Base-by-base conservation (phyloP, 2,888 invertebrate genomes). In the Andrena praecox region DNA sequence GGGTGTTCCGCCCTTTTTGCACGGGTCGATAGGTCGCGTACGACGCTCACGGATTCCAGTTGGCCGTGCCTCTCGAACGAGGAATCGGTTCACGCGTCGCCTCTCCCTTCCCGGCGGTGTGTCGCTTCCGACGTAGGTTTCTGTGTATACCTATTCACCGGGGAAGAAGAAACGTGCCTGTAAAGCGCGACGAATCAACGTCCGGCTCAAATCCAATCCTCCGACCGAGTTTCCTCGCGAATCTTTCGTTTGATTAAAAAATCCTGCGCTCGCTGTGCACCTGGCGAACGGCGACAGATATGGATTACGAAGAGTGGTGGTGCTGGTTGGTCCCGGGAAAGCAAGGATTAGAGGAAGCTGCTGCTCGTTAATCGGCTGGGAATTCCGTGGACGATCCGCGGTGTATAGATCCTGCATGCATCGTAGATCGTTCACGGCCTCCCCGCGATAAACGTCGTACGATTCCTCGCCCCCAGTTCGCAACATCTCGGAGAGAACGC, bases 1-100 rank as follows among this genome's bases (percentile, higher is more conserved):
- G 69, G 80, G 77, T 71, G 62, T 71, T 77, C 70, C 27, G 70
- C 56, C 71, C 80, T 84, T 85, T 74, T 74, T 74, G 64, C 72
- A 66, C 64, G 84, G 73, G 24, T 84, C 80, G 67, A 77, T 84
- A 77, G 73, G 70, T 84, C 73, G 48, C 73, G 76, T 73, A 76
- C 60, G 64, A 42, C 68, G 59, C 56, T 35, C 35, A 69, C 69
- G 42, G 56, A 69, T 69, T 56, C 56, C 69, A n/a, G 24, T 29
- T 54, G 68, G 7, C 6, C 31, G 31, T 62, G n/a, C n/a, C 60
- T 62, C 60, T 31, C 60, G 29, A n/a, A n/a, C 33, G 31, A n/a
- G 33, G 33, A 62, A 33, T 56, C 56, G 24, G 27, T 56, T 56
- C 20, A 27, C 54, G 54, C 27, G 10, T 2, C 54, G 20, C 27